These are phyloP conservation scores for Pimpla rufipes DNA, from an alignment of 2,888 invertebrate species.

Conservation along the genomic window DNA sequence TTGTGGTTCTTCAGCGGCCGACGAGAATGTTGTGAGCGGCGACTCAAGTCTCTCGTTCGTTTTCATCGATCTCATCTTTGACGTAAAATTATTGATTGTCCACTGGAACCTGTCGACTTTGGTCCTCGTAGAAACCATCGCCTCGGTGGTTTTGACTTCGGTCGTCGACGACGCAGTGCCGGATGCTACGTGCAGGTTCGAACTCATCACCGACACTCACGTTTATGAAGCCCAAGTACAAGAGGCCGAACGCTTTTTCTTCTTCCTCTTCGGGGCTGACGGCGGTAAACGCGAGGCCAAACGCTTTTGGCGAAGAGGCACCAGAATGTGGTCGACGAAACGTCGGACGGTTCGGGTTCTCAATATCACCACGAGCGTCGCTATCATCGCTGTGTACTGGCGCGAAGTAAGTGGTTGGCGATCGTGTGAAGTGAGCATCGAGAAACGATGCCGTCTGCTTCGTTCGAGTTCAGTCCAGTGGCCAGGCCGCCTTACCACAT, in stretches of 20 bases:
- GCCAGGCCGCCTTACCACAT: no score
- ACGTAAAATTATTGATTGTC: neutral
- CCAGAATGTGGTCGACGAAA: neutral
- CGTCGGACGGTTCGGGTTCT: neutral
- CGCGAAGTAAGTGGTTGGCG: conserved; percentile 6
- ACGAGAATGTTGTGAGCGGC: neutral
- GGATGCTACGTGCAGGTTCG: no score
- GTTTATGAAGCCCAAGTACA: no score
- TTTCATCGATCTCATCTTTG: neutral
- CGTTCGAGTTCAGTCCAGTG: no score
- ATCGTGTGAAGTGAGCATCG: conserved; percentile 10
- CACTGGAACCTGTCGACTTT: neutral
- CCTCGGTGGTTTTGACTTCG: no score
- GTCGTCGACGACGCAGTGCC: no score
- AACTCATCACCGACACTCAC: no score
- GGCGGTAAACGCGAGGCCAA: no score
- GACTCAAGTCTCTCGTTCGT: neutral
- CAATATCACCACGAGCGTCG: conserved; percentile 24
- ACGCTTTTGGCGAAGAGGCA: no score
- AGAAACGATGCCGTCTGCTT: no score
- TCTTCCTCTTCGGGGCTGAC: no score
- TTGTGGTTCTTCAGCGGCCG: neutral
- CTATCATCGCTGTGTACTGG: neutral
- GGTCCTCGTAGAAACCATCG: neutral
- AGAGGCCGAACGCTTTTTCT: no score